These are phyloP conservation scores for Clarias magur DNA, from an alignment of 2,113 vertebrate species.

Conservation along the genomic window DNA sequence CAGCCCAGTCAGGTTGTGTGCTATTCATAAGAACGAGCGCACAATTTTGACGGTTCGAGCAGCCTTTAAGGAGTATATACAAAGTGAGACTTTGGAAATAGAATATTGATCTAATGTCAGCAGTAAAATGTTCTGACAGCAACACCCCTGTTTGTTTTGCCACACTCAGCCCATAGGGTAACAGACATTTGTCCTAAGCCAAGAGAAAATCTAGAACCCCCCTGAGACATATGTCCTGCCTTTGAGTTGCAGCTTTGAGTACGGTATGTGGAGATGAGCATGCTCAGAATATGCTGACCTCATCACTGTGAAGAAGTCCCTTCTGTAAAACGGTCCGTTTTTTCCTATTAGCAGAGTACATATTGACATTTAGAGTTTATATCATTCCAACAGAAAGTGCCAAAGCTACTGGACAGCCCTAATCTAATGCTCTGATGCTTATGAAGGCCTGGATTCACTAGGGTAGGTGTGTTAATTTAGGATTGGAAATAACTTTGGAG, in stretches of 20 bases:
- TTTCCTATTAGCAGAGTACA: constrained; percentile 3
- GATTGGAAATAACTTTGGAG: constrained; percentile 21
- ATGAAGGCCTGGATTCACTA: constrained; percentile 23
- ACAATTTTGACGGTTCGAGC: constrained; percentile 1
- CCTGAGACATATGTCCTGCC: not conserved
- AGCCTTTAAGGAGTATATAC: not conserved
- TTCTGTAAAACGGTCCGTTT: not conserved
- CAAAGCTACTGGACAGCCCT: not conserved
- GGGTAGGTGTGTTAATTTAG: constrained; percentile 19
- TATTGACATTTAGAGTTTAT: constrained; percentile 14
- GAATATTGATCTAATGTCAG: constrained; percentile 51
- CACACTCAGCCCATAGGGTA: constrained; percentile 10
- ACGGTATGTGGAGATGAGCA: not conserved
- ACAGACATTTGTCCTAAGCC: not conserved
- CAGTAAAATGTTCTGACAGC: constrained; percentile 46
- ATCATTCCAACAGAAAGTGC: constrained; percentile 4
- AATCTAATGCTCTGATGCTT: not conserved
- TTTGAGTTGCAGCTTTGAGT: not conserved
- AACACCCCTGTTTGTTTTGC: constrained; percentile 45
- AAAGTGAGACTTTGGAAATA: constrained; percentile 29
- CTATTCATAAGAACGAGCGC: constrained; percentile 9
- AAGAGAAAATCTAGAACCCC: constrained; percentile 1
- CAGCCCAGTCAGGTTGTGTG: not conserved
- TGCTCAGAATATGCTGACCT: not conserved
- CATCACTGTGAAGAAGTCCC: constrained; percentile 1